Conservation (phyloP, 2,113 vertebrate species). For the Anoura caudifer region DNA sequence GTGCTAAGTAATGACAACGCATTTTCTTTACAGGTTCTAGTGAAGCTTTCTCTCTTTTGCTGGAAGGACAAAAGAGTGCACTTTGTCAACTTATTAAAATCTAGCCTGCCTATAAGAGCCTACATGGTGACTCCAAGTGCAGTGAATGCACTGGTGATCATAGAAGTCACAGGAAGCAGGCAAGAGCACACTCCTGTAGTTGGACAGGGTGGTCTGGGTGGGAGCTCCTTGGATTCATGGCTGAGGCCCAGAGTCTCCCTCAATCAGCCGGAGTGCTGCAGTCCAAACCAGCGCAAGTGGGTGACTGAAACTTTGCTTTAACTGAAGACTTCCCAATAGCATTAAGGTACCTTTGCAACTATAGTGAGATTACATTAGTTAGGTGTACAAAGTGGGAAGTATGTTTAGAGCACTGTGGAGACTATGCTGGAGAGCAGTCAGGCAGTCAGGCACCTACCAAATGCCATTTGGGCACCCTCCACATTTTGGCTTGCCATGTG, state of each 20-base stretch:
- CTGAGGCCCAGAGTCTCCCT: neutral
- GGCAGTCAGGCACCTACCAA: neutral
- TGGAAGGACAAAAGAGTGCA: neutral
- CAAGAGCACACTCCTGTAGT: constrained; percentile 47
- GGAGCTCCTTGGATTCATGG: constrained; percentile 18
- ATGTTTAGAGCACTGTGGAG: neutral
- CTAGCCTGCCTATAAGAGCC: constrained; percentile 53
- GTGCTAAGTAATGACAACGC: constrained; percentile 72
- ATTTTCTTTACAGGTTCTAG: constrained; percentile 75
- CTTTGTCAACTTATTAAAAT: constrained; percentile 33
- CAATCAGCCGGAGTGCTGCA: neutral
- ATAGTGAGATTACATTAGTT: constrained; percentile 67
- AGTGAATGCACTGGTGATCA: constrained; percentile 67
- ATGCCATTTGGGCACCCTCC: neutral
- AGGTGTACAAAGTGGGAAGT: constrained; percentile 44
- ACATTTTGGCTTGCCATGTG: neutral
- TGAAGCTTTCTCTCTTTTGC: constrained; percentile 1
- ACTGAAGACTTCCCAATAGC: constrained; percentile 52
- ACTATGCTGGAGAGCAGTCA: neutral
- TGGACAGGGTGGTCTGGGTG: neutral
- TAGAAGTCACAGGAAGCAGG: constrained; percentile 54
- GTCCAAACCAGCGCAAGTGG: neutral
- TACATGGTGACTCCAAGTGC: constrained; percentile 34
- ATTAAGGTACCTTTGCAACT: constrained; percentile 47
- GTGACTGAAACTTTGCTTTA: constrained; percentile 42